A percentile compares a stretch with the other conserved stretches of the same genome.
These are phyloP conservation scores for Penaeus vannamei DNA, from an alignment of 1,140 invertebrate species.

Conservation along the genomic window DNA sequence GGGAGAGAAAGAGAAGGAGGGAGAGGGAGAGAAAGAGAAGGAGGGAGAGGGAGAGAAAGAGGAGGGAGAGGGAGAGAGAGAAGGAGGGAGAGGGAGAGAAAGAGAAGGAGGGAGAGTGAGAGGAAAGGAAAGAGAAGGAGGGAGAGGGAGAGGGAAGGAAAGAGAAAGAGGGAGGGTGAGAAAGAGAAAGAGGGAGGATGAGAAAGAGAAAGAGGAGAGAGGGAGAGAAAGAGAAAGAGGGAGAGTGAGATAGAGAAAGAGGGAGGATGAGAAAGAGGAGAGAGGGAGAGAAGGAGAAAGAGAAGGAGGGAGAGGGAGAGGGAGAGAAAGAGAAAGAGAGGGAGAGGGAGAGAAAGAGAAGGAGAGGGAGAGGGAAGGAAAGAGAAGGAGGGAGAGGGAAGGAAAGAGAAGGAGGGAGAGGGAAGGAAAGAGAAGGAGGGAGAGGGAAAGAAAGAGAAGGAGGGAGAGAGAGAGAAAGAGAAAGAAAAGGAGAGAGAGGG, in stretches of 20 bases:
- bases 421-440: constrained; percentile 1
- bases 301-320: too few species aligned
- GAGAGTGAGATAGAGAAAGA: neutral
- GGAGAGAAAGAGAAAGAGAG: neutral
- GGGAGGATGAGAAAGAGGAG: too few species aligned
- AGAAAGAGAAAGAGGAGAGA: too few species aligned
- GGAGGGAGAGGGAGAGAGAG: too few species aligned
- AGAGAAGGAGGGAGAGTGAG: neutral
- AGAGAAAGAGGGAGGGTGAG: neutral
- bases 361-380: neutral
- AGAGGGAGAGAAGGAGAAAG: neutral
- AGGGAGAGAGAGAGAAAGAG: neutral
- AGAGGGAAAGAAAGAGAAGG: neutral
- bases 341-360: neutral
- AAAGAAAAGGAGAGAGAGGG: neutral
- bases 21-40: neutral
- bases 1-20: neutral
- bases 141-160: neutral
- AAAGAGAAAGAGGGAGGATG: too few species aligned
- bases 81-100: neutral
- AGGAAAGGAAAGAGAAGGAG: neutral
- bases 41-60: neutral
- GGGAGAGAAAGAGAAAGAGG: neutral
- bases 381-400: neutral
- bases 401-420: neutral